These are phyloP conservation scores for Lobophora halterata DNA, from an alignment of 2,888 invertebrate species.

Conservation along the genomic window DNA sequence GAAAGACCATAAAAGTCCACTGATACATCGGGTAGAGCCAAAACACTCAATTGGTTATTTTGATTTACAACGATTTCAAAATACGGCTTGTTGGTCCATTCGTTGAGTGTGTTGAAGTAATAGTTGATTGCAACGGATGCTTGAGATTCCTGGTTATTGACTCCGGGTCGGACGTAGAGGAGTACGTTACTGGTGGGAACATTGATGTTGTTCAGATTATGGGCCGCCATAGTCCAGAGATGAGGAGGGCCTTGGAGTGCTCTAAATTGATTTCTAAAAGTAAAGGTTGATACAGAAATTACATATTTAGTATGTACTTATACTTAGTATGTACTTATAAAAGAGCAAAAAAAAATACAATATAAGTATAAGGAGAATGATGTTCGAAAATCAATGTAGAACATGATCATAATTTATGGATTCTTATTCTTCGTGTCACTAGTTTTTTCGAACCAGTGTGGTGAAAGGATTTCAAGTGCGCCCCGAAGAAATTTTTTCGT, in stretches of 20 bases:
- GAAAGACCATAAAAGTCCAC: slow-evolving; percentile 63
- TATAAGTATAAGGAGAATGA: too few species aligned
- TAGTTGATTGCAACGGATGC: slow-evolving; percentile 55
- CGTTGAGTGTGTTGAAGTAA: slow-evolving; percentile 47
- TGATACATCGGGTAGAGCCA: slow-evolving; percentile 60
- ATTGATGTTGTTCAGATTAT: slow-evolving; percentile 51
- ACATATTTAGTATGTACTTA: too few species aligned
- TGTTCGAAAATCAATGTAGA: too few species aligned
- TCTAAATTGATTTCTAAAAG: slow-evolving; percentile 49
- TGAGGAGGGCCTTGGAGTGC: slow-evolving; percentile 51
- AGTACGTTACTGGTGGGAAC: slow-evolving; percentile 49
- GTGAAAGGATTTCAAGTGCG: too few species aligned
- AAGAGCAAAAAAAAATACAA: too few species aligned
- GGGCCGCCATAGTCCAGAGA: slow-evolving; percentile 64
- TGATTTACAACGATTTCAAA: slow-evolving; percentile 53
- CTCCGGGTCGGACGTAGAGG: slow-evolving; percentile 46
- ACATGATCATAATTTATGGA: too few species aligned
- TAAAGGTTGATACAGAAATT: too few species aligned
- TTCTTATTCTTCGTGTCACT: too few species aligned
- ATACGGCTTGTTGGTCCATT: slow-evolving; percentile 58
- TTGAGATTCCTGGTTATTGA: slow-evolving; percentile 45
- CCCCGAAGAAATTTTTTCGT: too few species aligned
- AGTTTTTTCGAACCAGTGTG: too few species aligned
- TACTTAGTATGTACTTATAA: too few species aligned
- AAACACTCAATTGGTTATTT: slow-evolving; percentile 49